Conservation (phyloP, 2,888 invertebrate species). For the Stomorhina lunata region DNA sequence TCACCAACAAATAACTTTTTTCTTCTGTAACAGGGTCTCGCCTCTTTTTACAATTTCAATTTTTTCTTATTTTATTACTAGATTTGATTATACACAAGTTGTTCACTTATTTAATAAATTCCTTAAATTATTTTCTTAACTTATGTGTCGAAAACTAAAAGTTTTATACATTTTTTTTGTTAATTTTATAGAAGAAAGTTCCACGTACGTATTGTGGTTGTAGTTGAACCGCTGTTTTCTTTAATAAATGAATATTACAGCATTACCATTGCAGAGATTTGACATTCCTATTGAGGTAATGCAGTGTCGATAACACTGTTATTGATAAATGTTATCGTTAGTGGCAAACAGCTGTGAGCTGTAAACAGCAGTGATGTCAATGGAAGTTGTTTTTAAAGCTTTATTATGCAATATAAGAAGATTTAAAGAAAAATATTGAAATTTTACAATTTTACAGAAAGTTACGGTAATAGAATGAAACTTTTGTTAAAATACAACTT, state of each 20-base stretch:
- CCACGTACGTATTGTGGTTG: conserved; percentile 69
- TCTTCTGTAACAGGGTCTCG: conserved; percentile 17
- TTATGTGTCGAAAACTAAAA: conserved; percentile 51
- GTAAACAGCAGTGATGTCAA: neutral
- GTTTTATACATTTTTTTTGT: conserved; percentile 48
- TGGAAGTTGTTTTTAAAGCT: too few species aligned
- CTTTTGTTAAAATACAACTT: too few species aligned
- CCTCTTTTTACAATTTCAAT: conserved; percentile 48
- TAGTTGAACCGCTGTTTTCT: conserved; percentile 41
- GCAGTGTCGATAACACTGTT: neutral
- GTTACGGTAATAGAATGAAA: too few species aligned
- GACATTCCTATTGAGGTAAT: neutral
- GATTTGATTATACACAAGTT: neutral
- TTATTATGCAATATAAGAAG: too few species aligned
- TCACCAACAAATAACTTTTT: conserved; percentile 2
- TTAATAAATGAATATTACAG: conserved; percentile 13
- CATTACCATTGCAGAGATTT: neutral
- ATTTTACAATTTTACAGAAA: too few species aligned
- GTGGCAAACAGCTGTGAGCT: neutral
- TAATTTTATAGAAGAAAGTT: conserved; percentile 68
- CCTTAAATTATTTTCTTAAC: neutral
- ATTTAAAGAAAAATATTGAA: too few species aligned
- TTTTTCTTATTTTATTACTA: neutral
- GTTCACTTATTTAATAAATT: neutral
- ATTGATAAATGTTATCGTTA: neutral